Base-by-base conservation (phyloP, 2,797 vertebrate genomes). In the Pipistrellus pipistrellus region DNA sequence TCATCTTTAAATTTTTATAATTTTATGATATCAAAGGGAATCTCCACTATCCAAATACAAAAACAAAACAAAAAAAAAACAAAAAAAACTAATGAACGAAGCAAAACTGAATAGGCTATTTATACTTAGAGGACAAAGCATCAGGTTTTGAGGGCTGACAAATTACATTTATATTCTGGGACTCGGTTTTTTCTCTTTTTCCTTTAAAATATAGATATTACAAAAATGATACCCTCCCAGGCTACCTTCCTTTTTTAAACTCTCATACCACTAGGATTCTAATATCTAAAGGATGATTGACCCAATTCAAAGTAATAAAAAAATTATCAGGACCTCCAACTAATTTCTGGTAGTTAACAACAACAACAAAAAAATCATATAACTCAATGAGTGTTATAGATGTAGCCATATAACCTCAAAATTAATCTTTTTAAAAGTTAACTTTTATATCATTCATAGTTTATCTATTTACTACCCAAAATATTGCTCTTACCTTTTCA, bases 301-400 rank as follows among this genome's bases (percentile, higher is more conserved):
- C 8, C 5, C 27, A 66, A 27, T 30, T 30, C 14, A 89, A 76
- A 46, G 6, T 55, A 71, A 73, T 68, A 48, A 92, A 91, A 88
- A 93, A 97, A 94, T 93, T 91, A 73, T 84, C 46, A 80, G n/a
- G n/a, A 90, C 3, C 8, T 55, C 80, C 90, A 97, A 57, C 0
- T 2, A 41, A 92, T 62, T 82, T 85, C 69, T 83, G 25, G 32
- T n/a, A 12, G 27, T 77, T 88, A 64, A 57, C 8, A 62, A 15
- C 2, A 62, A 62, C 57, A 59, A 53, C 6, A 88, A 41, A 85
- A 85, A 62, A 35, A 84, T 78, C 1, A 13, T 73, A 32, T 44
- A 64, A 41, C 27, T 44, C n/a, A 88, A 35, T 93, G 77, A 91
- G 3, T 41, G 14, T n/a, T 77, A 46, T 1, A 48, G 4, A 57